These are phyloP conservation scores for Heliothis peltigera DNA, from an alignment of 2,888 invertebrate genomes.

Conservation along the genomic window DNA sequence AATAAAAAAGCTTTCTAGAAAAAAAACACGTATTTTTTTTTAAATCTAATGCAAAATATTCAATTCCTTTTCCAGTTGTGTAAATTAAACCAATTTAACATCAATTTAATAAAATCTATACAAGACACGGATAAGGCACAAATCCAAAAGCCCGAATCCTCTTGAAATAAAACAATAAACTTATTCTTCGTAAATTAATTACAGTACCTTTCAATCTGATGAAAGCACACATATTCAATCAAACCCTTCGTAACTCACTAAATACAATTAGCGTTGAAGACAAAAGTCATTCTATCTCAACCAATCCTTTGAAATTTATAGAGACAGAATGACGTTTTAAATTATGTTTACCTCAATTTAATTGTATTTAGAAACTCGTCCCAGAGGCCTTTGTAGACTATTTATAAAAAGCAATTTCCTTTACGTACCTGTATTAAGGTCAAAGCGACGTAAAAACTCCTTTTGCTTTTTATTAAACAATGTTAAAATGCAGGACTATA, in stretches of 20 bases:
- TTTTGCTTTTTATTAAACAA: not conserved
- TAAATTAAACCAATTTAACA: too few relatives aligned
- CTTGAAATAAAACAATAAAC: not conserved
- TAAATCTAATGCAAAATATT: too few relatives aligned
- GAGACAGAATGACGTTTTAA: not conserved
- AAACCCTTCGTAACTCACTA: not conserved
- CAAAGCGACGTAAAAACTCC: not conserved
- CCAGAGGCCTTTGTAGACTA: conserved; percentile 2
- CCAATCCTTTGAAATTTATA: conserved; percentile 1
- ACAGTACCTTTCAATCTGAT: not conserved
- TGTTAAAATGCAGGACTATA: not conserved
- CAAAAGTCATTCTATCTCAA: conserved; percentile 4
- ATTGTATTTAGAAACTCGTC: not conserved
- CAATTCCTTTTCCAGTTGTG: too few relatives aligned
- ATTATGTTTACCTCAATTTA: conserved; percentile 1
- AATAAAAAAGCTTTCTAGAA: too few relatives aligned
- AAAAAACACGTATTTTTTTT: too few relatives aligned
- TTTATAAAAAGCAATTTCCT: conserved; percentile 1
- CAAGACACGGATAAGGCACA: too few relatives aligned
- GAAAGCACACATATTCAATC: conserved; percentile 2
- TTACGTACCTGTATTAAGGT: conserved; percentile 2
- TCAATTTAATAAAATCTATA: too few relatives aligned
- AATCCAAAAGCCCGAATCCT: not conserved
- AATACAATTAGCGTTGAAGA: conserved; percentile 1
- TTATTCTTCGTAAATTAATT: not conserved